These are phyloP conservation scores for Esox niger DNA, from an alignment of 2,113 vertebrate species.

Conservation along the genomic window DNA sequence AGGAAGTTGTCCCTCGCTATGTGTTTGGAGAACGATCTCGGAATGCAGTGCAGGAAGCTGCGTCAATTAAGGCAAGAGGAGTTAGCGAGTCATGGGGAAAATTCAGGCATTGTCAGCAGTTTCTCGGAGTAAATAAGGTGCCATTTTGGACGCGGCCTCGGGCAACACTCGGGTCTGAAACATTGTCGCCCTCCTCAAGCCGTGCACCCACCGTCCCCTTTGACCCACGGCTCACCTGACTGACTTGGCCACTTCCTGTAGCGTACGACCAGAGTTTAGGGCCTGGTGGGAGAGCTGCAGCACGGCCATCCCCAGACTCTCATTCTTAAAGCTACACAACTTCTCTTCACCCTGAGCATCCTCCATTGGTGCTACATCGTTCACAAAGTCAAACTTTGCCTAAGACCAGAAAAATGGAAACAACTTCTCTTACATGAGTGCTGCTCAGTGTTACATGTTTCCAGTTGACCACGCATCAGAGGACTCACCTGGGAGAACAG, in stretches of 20 bases:
- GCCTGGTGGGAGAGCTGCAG: conserved; percentile 85
- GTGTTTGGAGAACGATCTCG: conserved; percentile 78
- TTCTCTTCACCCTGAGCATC: conserved; percentile 75
- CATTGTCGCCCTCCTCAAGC: neutral
- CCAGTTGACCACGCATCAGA: neutral
- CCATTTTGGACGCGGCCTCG: no score
- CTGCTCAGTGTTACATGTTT: no score
- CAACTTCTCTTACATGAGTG: neutral
- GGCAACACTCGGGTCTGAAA: neutral
- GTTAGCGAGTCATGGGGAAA: neutral
- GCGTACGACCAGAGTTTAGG: conserved; percentile 62
- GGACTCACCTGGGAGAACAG: conserved; percentile 84
- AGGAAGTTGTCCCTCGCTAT: conserved; percentile 77
- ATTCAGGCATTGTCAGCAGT: neutral
- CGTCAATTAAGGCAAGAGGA: conserved; percentile 5
- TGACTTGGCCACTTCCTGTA: conserved; percentile 81
- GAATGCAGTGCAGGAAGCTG: conserved; percentile 87
- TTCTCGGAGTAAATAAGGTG: no score
- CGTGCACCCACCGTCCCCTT: neutral
- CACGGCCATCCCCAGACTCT: conserved; percentile 92
- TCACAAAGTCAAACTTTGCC: conserved; percentile 89
- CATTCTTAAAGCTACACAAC: conserved; percentile 82
- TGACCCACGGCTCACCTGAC: conserved; percentile 69
- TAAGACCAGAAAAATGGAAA: conserved; percentile 29
- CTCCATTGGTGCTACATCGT: conserved; percentile 75